Conservation (phyloP, 2,888 invertebrate species). For the Drosophila barbarae region DNA sequence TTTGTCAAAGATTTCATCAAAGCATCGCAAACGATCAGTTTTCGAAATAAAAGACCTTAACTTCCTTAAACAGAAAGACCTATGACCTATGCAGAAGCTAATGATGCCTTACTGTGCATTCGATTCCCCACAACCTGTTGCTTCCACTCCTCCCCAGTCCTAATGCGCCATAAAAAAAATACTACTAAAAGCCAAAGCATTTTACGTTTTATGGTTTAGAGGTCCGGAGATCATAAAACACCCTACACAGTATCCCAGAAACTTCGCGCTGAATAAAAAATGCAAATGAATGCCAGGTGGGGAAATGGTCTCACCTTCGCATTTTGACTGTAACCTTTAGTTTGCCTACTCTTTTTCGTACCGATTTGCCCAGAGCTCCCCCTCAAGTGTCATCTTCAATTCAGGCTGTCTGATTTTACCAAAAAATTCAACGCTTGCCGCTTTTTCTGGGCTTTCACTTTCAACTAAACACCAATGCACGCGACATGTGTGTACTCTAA, state of each 20-base stretch:
- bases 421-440: neutral
- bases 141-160: neutral
- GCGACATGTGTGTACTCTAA: conserved; percentile 33
- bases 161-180: neutral
- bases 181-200: neutral
- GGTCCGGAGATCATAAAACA: conserved; percentile 4
- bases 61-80: neutral
- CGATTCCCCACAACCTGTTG: neutral
- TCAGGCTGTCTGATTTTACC: neutral
- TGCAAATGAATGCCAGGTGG: conserved; percentile 35
- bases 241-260: conserved; percentile 1
- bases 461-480: conserved; percentile 28
- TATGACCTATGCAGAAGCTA: neutral
- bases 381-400: conserved; percentile 3
- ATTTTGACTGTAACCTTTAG: neutral
- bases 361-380: conserved; percentile 11
- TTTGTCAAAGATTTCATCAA: too few species aligned
- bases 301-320: conserved; percentile 24
- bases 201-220: neutral
- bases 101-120: conserved; percentile 1
- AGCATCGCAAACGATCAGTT: too few species aligned
- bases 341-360: neutral
- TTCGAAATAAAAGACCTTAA: too few species aligned
- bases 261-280: conserved; percentile 10
- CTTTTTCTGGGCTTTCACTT: conserved; percentile 52